These are phyloP conservation scores for Wiebesia pumilae DNA, from an alignment of 1,140 invertebrate species.

Conservation along the genomic window DNA sequence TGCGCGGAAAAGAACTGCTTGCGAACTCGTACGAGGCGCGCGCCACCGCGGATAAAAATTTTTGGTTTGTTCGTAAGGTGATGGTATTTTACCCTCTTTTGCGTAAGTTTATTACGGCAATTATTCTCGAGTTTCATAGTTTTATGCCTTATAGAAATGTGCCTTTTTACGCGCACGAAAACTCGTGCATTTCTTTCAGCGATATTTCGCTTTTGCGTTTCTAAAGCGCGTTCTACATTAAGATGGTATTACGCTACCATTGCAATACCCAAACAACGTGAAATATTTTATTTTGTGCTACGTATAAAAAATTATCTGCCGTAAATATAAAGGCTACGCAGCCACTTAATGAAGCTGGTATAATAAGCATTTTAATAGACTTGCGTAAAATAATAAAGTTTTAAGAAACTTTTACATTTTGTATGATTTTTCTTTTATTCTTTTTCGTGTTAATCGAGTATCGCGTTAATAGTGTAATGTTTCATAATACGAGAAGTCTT, in stretches of 20 bases:
- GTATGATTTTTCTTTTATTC: background rate
- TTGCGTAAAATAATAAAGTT: slow-evolving; percentile 4
- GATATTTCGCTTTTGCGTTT: background rate
- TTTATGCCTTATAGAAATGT: slow-evolving; percentile 18
- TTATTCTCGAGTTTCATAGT: slow-evolving; percentile 20
- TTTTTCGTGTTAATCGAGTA: background rate
- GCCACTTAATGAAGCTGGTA: background rate
- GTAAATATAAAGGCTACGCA: background rate
- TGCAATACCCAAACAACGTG: background rate
- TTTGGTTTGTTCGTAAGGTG: background rate
- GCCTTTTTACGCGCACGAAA: background rate
- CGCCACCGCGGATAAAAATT: background rate
- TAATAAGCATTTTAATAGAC: background rate
- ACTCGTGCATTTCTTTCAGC: background rate
- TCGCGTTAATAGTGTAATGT: background rate
- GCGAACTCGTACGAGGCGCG: background rate
- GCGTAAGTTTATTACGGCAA: slow-evolving; percentile 5
- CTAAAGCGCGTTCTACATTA: background rate
- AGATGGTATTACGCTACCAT: background rate
- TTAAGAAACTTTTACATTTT: background rate
- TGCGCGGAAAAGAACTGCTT: background rate
- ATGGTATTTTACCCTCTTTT: slow-evolving; percentile 7
- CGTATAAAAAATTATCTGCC: background rate
- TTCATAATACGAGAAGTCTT: background rate
- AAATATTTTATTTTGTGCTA: background rate